Evolutionary conservation across 2,113 vertebrate genomes (phyloP).

Genomic region (Lampris incognitus): DNA sequence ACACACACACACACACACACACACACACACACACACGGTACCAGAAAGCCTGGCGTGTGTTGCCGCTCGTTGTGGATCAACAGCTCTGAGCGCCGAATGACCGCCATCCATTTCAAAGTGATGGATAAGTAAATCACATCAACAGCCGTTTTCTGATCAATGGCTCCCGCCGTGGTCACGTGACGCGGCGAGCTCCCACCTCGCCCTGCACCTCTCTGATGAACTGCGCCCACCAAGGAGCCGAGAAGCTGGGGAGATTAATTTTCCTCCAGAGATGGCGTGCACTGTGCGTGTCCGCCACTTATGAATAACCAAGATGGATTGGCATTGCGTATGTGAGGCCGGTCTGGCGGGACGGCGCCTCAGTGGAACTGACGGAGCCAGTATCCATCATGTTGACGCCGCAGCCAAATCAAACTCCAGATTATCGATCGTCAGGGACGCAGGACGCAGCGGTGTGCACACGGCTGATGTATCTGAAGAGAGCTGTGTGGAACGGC

Average conservation of each 20-base stretch:
- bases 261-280: slow-evolving; percentile 20
- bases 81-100: slow-evolving; percentile 47
- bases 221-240: not conserved
- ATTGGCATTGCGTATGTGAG: slow-evolving; percentile 9
- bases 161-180: slow-evolving; percentile 11
- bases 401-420: slow-evolving; percentile 19
- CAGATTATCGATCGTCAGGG: slow-evolving; percentile 47
- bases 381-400: slow-evolving; percentile 43
- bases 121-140: slow-evolving; percentile 48
- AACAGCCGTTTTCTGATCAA: slow-evolving; percentile 30
- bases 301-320: slow-evolving; percentile 48
- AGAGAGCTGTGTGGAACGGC: not conserved
- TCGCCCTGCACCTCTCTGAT: not conserved
- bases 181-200: not conserved
- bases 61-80: slow-evolving; percentile 39
- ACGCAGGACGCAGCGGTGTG: not conserved
- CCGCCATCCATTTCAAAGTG: slow-evolving; percentile 37
- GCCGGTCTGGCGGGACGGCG: not conserved
- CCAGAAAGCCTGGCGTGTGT: not conserved
- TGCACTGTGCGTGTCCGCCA: not conserved
- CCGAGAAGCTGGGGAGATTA: not conserved
- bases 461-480: not conserved
- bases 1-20: slow-evolving; percentile 4
- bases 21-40: slow-evolving; percentile 9
- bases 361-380: slow-evolving; percentile 1